Percentiles rank a stretch among this genome's conserved stretches.
Evolutionary conservation across 2,888 invertebrate genomes (phyloP).

Genomic region (Cartodere bifasciata): DNA sequence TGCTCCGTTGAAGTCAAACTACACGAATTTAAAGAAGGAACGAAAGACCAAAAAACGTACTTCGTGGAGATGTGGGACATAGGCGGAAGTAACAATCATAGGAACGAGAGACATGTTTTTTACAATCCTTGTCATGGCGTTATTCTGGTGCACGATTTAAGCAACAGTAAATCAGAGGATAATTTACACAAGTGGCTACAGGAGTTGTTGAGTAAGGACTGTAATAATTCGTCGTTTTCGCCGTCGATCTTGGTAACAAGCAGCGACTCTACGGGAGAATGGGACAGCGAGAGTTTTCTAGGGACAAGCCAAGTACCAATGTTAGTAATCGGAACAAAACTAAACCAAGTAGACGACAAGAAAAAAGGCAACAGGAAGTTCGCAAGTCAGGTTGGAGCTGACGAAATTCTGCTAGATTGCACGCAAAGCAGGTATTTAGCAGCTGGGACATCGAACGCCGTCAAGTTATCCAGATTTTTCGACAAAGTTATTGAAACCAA

Average conservation of each 20-base stretch:
- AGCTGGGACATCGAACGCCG: constrained; percentile 90
- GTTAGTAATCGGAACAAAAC: constrained; percentile 87
- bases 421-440: constrained; percentile 66
- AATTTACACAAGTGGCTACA: constrained; percentile 88
- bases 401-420: constrained; percentile 80
- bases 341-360: constrained; percentile 70
- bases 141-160: constrained; percentile 92
- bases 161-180: constrained; percentile 89
- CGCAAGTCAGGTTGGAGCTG: constrained; percentile 85
- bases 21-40: constrained; percentile 90
- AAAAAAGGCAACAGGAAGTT: constrained; percentile 52
- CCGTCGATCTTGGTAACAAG: constrained; percentile 16
- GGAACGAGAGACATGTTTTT: constrained; percentile 87
- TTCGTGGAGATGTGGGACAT: constrained; percentile 97
- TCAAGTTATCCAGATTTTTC: constrained; percentile 87
- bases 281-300: constrained; percentile 76
- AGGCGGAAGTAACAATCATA: constrained; percentile 87
- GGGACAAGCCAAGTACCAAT: constrained; percentile 85
- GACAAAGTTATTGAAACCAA: constrained; percentile 65
- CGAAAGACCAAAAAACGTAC: constrained; percentile 77
- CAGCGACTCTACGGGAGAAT: constrained; percentile 58
- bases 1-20: constrained; percentile 92
- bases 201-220: constrained; percentile 73
- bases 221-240: constrained; percentile 26
- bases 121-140: constrained; percentile 90